These are phyloP conservation scores for Azemiops feae DNA, from an alignment of 2,113 vertebrate species.

Conservation along the genomic window DNA sequence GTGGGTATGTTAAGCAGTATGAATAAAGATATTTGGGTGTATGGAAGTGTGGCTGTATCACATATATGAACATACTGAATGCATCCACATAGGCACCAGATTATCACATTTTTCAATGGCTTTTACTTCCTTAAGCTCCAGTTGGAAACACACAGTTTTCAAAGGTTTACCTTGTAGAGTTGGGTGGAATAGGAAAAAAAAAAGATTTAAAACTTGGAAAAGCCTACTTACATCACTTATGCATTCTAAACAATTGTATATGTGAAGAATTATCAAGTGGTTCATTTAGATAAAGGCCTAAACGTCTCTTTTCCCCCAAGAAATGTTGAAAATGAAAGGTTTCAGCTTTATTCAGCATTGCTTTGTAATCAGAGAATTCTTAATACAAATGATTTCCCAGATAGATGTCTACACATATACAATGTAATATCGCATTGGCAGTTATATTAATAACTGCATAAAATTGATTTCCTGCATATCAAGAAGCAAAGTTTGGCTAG, in stretches of 20 bases:
- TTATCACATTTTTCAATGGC: slow-evolving; percentile 39
- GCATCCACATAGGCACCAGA: slow-evolving; percentile 41
- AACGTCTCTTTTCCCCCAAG: too few species aligned
- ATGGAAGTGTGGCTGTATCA: slow-evolving; percentile 12
- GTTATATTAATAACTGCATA: background rate
- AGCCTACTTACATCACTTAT: background rate
- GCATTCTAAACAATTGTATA: background rate
- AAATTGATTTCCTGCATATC: background rate
- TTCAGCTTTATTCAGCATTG: background rate
- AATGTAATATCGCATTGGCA: background rate
- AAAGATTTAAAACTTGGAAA: background rate
- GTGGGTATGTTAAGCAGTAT: slow-evolving; percentile 45
- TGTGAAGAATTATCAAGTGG: background rate
- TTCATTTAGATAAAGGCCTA: background rate
- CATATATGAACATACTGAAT: slow-evolving; percentile 29
- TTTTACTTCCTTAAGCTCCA: slow-evolving; percentile 28
- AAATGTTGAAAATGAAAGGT: background rate
- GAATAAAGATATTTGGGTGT: slow-evolving; percentile 27
- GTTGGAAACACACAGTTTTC: background rate
- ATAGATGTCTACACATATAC: background rate
- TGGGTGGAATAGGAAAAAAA: background rate
- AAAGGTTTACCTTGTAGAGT: background rate
- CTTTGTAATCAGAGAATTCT: background rate
- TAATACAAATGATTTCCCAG: background rate
- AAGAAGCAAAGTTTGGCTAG: background rate